A percentile compares a stretch with the other conserved stretches of the same genome.
These are phyloP conservation scores for Tipula confusa DNA, from an alignment of 2,888 invertebrate species.

Conservation along the genomic window DNA sequence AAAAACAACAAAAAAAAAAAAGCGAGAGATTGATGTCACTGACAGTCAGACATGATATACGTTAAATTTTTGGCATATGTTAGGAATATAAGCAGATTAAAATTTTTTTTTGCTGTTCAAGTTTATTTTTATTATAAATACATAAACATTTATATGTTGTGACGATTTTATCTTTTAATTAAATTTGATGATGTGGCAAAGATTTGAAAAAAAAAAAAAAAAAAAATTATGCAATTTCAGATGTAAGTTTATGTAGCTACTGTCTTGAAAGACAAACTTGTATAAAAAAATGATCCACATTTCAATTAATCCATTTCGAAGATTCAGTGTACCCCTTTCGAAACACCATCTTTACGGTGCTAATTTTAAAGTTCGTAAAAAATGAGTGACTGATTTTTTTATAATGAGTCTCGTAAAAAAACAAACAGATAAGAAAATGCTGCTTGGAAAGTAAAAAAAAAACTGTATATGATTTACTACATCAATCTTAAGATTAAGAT, in stretches of 20 bases:
- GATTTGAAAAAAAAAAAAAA: background rate
- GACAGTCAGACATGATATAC: background rate
- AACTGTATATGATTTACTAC: background rate
- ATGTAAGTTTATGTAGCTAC: background rate
- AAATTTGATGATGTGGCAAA: conserved; percentile 12
- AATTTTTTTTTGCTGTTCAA: background rate
- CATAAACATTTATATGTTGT: conserved; percentile 15
- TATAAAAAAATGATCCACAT: background rate
- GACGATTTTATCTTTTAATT: conserved; percentile 25
- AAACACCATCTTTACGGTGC: background rate
- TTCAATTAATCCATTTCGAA: too few species aligned
- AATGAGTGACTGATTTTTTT: background rate
- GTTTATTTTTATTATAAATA: background rate
- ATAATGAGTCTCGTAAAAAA: background rate
- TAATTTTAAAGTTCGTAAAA: too few species aligned
- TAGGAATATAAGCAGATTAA: background rate
- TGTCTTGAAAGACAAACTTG: background rate
- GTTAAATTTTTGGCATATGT: conserved; percentile 8
- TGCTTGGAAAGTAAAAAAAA: background rate
- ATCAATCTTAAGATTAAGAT: background rate
- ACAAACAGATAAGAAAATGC: background rate
- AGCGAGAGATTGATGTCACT: background rate
- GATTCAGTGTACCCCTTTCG: too few species aligned
- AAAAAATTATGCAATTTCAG: background rate
- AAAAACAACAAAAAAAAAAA: background rate